Percentiles rank a stretch among this genome's conserved stretches.
Evolutionary conservation across 2,113 vertebrate species (phyloP).

Genomic region (Gymnogyps californianus): DNA sequence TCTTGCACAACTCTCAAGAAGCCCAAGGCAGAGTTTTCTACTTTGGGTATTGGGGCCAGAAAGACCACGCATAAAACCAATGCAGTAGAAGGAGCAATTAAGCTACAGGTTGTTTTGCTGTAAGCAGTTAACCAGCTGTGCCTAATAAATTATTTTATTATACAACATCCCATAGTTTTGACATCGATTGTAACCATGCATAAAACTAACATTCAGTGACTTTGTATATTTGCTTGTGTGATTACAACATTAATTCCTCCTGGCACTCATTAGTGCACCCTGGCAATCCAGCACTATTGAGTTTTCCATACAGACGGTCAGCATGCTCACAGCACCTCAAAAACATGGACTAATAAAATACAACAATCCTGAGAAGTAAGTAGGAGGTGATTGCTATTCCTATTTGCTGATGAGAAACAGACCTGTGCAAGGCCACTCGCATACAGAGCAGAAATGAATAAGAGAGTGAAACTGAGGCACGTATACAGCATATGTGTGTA

Average conservation of each 20-base stretch:
- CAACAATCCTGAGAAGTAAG: background rate
- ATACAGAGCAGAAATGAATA: background rate
- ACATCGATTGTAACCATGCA: conserved; percentile 34
- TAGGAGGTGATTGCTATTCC: background rate
- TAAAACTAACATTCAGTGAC: conserved; percentile 28
- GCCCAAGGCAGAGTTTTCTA: conserved; percentile 75
- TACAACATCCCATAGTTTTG: conserved; percentile 36
- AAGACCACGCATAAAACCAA: conserved; percentile 62
- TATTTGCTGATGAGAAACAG: background rate
- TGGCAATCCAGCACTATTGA: background rate
- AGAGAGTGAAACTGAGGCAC: background rate
- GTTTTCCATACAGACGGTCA: background rate
- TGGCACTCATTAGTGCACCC: background rate
- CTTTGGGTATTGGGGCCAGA: conserved; percentile 68
- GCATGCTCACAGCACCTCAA: background rate
- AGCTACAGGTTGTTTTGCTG: conserved; percentile 76
- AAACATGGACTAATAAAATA: background rate
- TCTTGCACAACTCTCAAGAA: conserved; percentile 42
- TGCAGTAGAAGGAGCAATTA: conserved; percentile 74
- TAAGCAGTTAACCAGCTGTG: conserved; percentile 71
- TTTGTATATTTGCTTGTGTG: background rate
- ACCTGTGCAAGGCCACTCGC: background rate
- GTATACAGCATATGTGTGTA: accelerated
- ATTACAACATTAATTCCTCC: conserved; percentile 1
- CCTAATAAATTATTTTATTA: conserved; percentile 78